Conservation (phyloP, 2,113 vertebrate species). For the Ophiodon elongatus region DNA sequence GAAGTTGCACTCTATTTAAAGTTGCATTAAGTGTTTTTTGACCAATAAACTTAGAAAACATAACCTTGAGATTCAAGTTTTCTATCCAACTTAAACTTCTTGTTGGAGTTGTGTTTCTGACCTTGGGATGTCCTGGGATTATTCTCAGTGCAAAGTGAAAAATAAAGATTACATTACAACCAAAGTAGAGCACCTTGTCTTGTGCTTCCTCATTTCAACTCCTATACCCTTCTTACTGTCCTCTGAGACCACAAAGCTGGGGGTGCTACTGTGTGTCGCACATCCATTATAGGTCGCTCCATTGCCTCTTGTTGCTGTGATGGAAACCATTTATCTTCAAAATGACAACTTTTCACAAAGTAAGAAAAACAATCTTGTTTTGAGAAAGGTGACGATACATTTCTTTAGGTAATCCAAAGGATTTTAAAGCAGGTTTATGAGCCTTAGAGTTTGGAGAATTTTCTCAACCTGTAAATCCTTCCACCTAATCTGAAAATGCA, state of each 20-base stretch:
- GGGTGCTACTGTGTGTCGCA: background rate
- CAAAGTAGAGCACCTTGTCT: background rate
- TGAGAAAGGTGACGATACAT: background rate
- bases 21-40: conserved; percentile 2
- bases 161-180: background rate
- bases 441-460: conserved; percentile 1
- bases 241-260: background rate
- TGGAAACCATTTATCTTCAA: conserved; percentile 17
- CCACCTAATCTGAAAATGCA: conserved; percentile 3
- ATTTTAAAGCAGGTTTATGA: background rate
- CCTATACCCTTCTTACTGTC: background rate
- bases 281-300: background rate
- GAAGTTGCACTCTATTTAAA: background rate
- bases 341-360: conserved; percentile 18
- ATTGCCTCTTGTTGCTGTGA: background rate
- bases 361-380: conserved; percentile 9
- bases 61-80: background rate
- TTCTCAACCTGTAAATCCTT: background rate
- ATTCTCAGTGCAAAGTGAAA: background rate
- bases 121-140: background rate
- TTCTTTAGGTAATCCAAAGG: background rate
- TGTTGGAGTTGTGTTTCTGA: background rate
- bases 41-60: background rate
- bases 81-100: background rate
- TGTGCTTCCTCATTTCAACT: conserved; percentile 6